phyloP scores from a whole-genome alignment of 2,113 vertebrate species.

The Pelvicachromis taeniatus region DNA sequence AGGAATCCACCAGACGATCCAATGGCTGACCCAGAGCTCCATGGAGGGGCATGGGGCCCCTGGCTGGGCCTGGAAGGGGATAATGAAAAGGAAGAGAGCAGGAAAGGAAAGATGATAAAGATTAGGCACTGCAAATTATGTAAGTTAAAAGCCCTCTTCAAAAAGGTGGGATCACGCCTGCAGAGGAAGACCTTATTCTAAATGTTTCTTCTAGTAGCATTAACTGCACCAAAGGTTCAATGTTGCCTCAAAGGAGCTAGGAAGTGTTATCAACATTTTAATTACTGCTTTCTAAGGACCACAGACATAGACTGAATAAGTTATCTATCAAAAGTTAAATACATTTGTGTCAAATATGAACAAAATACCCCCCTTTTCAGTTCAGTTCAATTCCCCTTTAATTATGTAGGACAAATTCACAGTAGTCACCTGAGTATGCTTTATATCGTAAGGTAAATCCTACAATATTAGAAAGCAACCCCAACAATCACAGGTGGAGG shows the following conservation, averaged over 20 bases:
- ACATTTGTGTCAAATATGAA: too few relatives aligned
- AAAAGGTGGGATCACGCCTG: constrained; percentile 62
- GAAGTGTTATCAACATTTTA: background rate
- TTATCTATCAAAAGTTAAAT: background rate
- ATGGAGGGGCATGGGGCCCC: constrained; percentile 87
- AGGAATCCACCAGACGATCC: constrained; percentile 86
- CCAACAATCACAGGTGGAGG: too few relatives aligned
- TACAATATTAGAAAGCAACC: too few relatives aligned
- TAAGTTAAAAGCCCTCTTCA: constrained; percentile 69
- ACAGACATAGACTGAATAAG: background rate
- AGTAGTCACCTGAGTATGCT: background rate
- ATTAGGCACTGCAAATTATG: constrained; percentile 64
- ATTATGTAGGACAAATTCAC: background rate
- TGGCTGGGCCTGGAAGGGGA: constrained; percentile 81
- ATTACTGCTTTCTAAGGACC: background rate
- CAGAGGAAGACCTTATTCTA: constrained; percentile 61
- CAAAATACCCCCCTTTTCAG: background rate
- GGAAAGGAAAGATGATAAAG: constrained; percentile 33
- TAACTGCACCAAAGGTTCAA: background rate
- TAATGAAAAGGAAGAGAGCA: constrained; percentile 51
- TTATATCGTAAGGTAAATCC: too few relatives aligned
- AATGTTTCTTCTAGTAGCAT: background rate
- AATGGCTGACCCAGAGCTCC: constrained; percentile 86
- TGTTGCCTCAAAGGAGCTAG: background rate
- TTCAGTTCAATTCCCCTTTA: background rate